phyloP scores from a whole-genome alignment of 2,113 vertebrate species.

The Arizona elegans region DNA sequence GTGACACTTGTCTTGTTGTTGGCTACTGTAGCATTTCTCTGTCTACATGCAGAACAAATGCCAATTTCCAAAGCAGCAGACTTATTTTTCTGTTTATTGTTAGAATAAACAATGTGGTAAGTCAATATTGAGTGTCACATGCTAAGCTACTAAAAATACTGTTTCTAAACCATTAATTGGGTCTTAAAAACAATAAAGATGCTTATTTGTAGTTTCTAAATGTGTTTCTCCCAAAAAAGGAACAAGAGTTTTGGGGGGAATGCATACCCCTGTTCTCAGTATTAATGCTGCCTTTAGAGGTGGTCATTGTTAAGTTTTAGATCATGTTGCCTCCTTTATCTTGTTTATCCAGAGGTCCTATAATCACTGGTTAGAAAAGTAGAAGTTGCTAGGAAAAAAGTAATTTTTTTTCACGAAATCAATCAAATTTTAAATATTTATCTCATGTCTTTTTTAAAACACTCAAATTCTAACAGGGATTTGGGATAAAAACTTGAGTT shows the following conservation, averaged over 20 bases:
- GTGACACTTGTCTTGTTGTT: not conserved
- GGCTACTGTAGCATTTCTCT: not conserved
- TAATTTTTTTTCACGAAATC: too few species aligned
- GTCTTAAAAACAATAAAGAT: not conserved
- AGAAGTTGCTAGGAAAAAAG: too few species aligned
- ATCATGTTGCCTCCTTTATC: not conserved
- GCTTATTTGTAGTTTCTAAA: not conserved
- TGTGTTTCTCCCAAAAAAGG: not conserved
- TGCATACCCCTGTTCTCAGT: not conserved
- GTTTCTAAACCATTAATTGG: not conserved
- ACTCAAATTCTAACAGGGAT: not conserved
- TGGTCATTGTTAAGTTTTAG: rapidly evolving
- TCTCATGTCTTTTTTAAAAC: not conserved
- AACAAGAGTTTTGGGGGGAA: not conserved
- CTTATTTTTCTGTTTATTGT: slow-evolving; percentile 31
- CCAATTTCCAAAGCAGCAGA: slow-evolving; percentile 8
- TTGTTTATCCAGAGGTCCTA: not conserved
- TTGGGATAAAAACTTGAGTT: not conserved
- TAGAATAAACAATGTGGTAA: slow-evolving; percentile 33
- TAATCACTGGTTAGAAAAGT: not conserved
- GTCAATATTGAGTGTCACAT: slow-evolving; percentile 12
- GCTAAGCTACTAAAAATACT: slow-evolving; percentile 22
- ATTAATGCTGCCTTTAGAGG: not conserved
- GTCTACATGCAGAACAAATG: not conserved
- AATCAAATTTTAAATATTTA: not conserved